Percentiles rank a stretch among this genome's conserved stretches.
phyloP scores from a whole-genome alignment of 2,797 vertebrate genomes.

The Acrossocheilus wenchowensis region DNA sequence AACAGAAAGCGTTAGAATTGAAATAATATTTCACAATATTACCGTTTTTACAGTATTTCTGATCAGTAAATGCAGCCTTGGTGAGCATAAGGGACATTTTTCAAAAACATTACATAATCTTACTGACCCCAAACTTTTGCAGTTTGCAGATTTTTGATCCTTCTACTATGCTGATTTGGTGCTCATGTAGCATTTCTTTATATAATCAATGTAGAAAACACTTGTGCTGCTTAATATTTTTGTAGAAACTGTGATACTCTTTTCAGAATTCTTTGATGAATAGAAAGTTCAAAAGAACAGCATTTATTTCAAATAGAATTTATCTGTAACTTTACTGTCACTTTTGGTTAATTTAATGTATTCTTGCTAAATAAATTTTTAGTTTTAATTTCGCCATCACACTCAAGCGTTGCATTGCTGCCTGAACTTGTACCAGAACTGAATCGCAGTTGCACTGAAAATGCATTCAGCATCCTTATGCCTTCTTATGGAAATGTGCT shows the following conservation, averaged over 20 bases:
- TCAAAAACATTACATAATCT: background rate
- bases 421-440: background rate
- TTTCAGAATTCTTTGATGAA: background rate
- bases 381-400: background rate
- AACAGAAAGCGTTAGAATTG: background rate
- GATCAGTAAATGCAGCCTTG: background rate
- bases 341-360: background rate
- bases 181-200: background rate
- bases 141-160: too few relatives aligned
- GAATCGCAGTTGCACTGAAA: background rate
- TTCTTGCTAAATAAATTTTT: background rate
- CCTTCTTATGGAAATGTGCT: background rate
- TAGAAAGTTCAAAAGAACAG: background rate
- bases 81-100: background rate
- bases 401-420: background rate
- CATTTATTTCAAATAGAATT: background rate
- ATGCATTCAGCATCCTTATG: background rate
- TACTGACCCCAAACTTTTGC: background rate
- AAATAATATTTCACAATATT: background rate
- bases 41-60: background rate
- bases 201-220: background rate
- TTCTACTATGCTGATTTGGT: too few relatives aligned
- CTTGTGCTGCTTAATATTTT: background rate
- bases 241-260: background rate
- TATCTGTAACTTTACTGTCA: background rate